Conservation (phyloP, 2,113 vertebrate genomes). For the Pteruthius melanotis region DNA sequence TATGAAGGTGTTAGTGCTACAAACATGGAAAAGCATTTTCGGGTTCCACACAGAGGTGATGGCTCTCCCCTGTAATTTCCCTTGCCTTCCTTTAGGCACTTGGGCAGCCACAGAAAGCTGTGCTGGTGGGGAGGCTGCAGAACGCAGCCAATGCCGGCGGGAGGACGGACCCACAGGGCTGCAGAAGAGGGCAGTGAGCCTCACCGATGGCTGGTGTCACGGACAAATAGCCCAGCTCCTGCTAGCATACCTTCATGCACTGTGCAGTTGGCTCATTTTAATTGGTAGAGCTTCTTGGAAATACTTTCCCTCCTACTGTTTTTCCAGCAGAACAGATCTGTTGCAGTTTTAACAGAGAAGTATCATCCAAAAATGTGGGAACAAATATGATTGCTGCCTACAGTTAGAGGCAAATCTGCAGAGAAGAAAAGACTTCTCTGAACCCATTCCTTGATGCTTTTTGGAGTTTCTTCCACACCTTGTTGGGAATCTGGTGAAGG, state of each 20-base stretch:
- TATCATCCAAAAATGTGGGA: neutral
- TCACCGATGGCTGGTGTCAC: neutral
- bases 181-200: neutral
- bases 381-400: neutral
- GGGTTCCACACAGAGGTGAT: constrained; percentile 2
- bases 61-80: constrained; percentile 43
- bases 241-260: neutral
- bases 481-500: neutral
- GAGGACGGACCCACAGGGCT: neutral
- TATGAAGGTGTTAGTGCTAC: neutral
- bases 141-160: accelerated
- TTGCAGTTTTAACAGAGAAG: neutral
- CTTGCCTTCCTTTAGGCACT: neutral
- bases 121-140: neutral
- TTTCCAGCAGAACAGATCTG: neutral
- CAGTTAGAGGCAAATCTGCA: neutral
- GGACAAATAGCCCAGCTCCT: neutral
- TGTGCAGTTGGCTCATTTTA: neutral
- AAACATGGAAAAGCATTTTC: constrained; percentile 16
- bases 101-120: neutral
- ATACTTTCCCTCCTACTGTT: neutral
- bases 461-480: neutral
- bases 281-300: neutral
- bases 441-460: neutral
- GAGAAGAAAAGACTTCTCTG: neutral